These are phyloP conservation scores for Otolemur garnettii DNA, from an alignment of 2,113 vertebrate genomes.

Conservation along the genomic window DNA sequence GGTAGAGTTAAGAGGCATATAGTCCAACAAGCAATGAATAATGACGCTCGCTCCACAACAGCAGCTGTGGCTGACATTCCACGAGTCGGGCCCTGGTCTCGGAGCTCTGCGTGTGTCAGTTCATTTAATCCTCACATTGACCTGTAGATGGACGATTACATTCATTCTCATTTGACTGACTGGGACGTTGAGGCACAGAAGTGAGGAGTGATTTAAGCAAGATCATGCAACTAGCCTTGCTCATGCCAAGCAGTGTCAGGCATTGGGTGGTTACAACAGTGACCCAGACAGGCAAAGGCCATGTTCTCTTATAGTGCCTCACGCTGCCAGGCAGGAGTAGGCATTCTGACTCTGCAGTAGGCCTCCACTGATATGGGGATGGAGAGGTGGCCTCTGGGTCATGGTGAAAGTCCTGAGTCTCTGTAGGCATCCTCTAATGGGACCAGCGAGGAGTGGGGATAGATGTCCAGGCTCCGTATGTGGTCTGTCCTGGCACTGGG, in stretches of 20 bases:
- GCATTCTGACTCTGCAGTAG: not conserved
- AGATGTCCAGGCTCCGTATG: not conserved
- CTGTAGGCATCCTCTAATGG: not conserved
- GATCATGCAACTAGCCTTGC: not conserved
- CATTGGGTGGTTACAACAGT: not conserved
- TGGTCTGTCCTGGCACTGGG: not conserved
- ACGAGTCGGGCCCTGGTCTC: not conserved
- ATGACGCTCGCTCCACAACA: not conserved
- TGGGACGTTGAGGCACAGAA: not conserved
- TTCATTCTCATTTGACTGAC: constrained; percentile 19
- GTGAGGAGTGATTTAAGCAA: not conserved
- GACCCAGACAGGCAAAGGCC: not conserved
- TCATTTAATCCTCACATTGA: not conserved
- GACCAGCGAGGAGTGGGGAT: not conserved
- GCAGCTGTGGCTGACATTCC: not conserved
- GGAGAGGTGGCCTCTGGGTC: not conserved
- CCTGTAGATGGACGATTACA: not conserved
- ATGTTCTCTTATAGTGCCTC: not conserved
- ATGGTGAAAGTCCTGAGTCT: not conserved
- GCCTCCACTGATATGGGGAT: not conserved
- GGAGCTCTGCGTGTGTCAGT: not conserved
- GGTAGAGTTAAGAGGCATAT: not conserved
- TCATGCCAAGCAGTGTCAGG: not conserved
- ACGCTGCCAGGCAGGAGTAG: not conserved
- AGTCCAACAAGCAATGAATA: not conserved